Evolutionary conservation across 1,140 invertebrate genomes (phyloP), one percentile per base, ranked within the genome.

Genomic region (Drosophila sturtevanti): DNA sequence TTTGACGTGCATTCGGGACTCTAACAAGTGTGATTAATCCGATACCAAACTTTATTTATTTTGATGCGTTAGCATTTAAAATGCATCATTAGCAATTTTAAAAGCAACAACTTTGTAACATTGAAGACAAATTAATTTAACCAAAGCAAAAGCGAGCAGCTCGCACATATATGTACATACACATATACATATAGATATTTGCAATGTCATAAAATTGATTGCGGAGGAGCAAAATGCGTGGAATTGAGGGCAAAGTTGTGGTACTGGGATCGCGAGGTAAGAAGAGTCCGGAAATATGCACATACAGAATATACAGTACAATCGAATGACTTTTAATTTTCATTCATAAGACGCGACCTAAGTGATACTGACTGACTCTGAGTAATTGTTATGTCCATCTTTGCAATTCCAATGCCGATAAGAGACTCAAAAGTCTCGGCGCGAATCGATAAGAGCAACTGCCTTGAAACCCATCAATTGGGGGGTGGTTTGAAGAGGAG

Each of bases 261-360:
- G 94, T 97, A 68, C 92, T 97, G 38, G 96, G 96, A 38, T 94
- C 95, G 48, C 95, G 96, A 95, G 96, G 96, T 97, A 93, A 93
- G 91, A 48, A 11, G 41, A 48, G 4, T 48, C 80, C 67, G 66
- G 55, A 71, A 54, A 75, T 73, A 37, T 55, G 22, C 4, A 7
- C 16, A 48, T 48, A 18, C 41, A 21, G 21, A 51, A 24, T 16
- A 24, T 16, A 31, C 27, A 35, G 24, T 55, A 72, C 24, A 60
- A 60, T 66, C 72, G 6, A 76, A 72, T 77, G 59, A 67, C 72
- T 59, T 38, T 63, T 71, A 64, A 64, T 27, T 56, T 75, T 71
- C 59, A 72, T 74, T 72, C 63, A 51, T 52, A 58, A 68, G 55
- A 44, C 58, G n/a, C 22, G 34, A 35, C 16, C n/a, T 24, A 16